phyloP scores from a whole-genome alignment of 2,888 invertebrate species.

The Iphiclides podalirius region DNA sequence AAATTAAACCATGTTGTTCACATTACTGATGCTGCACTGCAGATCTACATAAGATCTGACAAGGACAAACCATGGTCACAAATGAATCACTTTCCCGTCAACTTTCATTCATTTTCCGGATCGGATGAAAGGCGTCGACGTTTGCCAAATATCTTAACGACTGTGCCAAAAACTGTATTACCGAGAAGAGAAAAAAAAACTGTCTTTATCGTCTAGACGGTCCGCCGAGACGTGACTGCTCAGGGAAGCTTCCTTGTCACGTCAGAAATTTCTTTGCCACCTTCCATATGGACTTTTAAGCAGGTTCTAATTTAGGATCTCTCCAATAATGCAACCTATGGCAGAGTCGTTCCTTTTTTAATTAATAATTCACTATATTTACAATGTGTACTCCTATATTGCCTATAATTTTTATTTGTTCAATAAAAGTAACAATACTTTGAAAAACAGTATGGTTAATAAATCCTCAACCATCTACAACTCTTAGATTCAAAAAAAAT shows the following conservation, averaged over 20 bases:
- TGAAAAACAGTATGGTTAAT: no score
- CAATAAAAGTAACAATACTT: no score
- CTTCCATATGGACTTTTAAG: neutral
- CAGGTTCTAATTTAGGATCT: neutral
- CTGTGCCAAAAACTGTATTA: slow-evolving; percentile 74
- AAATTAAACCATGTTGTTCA: no score
- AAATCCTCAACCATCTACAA: no score
- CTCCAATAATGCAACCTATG: neutral
- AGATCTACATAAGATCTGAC: neutral
- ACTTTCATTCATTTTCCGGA: slow-evolving; percentile 75
- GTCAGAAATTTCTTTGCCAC: slow-evolving; percentile 15
- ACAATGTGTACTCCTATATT: neutral
- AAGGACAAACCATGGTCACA: slow-evolving; percentile 42
- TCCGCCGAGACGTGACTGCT: slow-evolving; percentile 59
- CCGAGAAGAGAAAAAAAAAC: slow-evolving; percentile 65
- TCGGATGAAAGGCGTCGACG: slow-evolving; percentile 61
- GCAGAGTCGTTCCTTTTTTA: neutral
- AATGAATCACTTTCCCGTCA: slow-evolving; percentile 58
- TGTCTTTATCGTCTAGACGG: slow-evolving; percentile 67
- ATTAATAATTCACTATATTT: neutral
- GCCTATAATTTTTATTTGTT: no score
- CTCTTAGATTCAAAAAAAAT: no score
- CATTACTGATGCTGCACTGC: no score
- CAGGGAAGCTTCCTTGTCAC: slow-evolving; percentile 40
- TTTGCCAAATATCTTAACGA: slow-evolving; percentile 68